Evolutionary conservation across 2,113 vertebrate species (phyloP).

Genomic region (Conger conger): DNA sequence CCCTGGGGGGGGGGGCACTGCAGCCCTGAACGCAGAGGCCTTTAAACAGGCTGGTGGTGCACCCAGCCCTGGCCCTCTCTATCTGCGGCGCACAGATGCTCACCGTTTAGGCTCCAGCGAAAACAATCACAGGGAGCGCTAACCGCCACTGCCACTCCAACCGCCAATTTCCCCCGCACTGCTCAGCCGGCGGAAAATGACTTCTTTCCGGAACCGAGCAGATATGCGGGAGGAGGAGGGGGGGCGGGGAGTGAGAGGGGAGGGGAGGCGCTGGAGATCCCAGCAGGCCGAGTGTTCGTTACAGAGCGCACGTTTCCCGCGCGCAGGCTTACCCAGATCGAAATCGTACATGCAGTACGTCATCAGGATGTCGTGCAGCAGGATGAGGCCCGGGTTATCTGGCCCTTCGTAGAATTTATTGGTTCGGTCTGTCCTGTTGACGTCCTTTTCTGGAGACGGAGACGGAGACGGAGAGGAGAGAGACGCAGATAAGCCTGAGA

Average conservation of each 20-base stretch:
- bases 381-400: slow-evolving; percentile 89
- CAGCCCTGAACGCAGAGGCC: no score
- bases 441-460: slow-evolving; percentile 91
- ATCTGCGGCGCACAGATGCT: not conserved
- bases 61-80: not conserved
- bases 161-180: not conserved
- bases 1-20: no score
- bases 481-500: not conserved
- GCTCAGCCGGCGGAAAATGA: not conserved
- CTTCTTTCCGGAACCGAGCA: not conserved
- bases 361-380: slow-evolving; percentile 98
- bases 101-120: not conserved
- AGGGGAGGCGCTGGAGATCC: not conserved
- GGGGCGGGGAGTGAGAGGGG: not conserved
- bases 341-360: slow-evolving; percentile 99
- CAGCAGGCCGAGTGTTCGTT: not conserved
- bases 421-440: slow-evolving; percentile 93
- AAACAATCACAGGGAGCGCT: not conserved
- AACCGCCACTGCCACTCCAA: not conserved
- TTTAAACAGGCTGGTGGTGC: no score
- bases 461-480: slow-evolving; percentile 27
- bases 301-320: not conserved
- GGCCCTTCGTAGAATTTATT: slow-evolving; percentile 94
- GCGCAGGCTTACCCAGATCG: slow-evolving; percentile 85
- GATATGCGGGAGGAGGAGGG: not conserved